Percentiles rank a stretch among this genome's conserved stretches.
phyloP scores from a whole-genome alignment of 2,113 vertebrate species.

The Bambusicola thoracicus region DNA sequence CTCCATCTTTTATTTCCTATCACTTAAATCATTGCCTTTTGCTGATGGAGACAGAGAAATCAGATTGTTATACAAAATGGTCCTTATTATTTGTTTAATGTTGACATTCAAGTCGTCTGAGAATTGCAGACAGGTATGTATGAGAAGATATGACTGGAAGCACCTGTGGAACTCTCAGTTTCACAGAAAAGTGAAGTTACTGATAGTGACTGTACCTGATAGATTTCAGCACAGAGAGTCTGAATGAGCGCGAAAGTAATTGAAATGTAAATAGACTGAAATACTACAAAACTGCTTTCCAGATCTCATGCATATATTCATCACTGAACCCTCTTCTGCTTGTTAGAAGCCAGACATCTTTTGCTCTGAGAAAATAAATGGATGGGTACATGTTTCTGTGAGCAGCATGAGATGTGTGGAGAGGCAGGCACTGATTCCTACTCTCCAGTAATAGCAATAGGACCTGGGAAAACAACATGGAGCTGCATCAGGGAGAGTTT shows the following conservation, averaged over 20 bases:
- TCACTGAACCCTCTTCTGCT: not conserved
- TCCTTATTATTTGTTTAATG: not conserved
- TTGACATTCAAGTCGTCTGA: not conserved
- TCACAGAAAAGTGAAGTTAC: not conserved
- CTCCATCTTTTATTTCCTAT: not conserved
- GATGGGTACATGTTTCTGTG: not conserved
- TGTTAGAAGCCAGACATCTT: not conserved
- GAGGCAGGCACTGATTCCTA: no score
- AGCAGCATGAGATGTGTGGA: not conserved
- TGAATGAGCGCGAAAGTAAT: not conserved
- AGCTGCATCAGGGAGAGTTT: no score
- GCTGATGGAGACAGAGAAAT: not conserved
- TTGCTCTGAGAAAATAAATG: not conserved
- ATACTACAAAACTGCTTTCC: not conserved
- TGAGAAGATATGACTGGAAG: not conserved
- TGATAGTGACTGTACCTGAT: not conserved
- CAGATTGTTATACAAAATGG: not conserved
- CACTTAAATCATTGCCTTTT: not conserved
- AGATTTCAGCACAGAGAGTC: not conserved
- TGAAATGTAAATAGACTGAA: not conserved
- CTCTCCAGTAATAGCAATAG: no score
- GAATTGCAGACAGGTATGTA: not conserved
- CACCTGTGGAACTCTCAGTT: not conserved
- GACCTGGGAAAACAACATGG: no score
- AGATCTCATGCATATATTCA: not conserved